Evolutionary conservation across 1,140 invertebrate species (phyloP).

Genomic region (Propsilocerus akamusi): DNA sequence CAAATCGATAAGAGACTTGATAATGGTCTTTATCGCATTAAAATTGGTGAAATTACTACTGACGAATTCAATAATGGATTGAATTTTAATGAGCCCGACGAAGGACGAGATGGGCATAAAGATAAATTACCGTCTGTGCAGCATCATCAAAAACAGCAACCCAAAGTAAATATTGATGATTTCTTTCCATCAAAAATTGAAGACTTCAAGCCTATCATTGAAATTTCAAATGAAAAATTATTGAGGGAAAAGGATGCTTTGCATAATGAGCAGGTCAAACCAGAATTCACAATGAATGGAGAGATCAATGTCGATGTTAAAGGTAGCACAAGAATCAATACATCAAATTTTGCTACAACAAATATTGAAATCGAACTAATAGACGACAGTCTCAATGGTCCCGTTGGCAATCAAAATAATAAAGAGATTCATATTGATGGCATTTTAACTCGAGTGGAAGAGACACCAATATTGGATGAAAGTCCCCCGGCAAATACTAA

Average conservation of each 20-base stretch:
- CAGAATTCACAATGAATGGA: slow-evolving; percentile 5
- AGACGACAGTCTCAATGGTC: neutral
- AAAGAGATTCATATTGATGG: slow-evolving; percentile 20
- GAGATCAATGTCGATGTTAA: neutral
- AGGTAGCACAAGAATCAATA: neutral
- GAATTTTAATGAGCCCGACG: neutral
- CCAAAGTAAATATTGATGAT: slow-evolving; percentile 19
- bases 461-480: neutral
- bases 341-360: slow-evolving; percentile 3
- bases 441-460: neutral
- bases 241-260: slow-evolving; percentile 15
- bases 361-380: slow-evolving; percentile 8
- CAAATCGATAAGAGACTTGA: slow-evolving; percentile 7
- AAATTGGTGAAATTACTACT: slow-evolving; percentile 10
- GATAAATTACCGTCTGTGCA: neutral
- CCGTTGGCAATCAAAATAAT: slow-evolving; percentile 21
- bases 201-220: slow-evolving; percentile 17
- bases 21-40: slow-evolving; percentile 10
- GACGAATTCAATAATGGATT: slow-evolving; percentile 7
- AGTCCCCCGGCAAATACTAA: neutral
- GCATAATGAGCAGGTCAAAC: slow-evolving; percentile 17
- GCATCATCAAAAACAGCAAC: slow-evolving; percentile 1
- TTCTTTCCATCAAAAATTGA: slow-evolving; percentile 20
- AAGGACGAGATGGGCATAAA: neutral
- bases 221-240: slow-evolving; percentile 13